These are phyloP conservation scores for Sturmia bella DNA, from an alignment of 2,888 invertebrate genomes.

Conservation along the genomic window DNA sequence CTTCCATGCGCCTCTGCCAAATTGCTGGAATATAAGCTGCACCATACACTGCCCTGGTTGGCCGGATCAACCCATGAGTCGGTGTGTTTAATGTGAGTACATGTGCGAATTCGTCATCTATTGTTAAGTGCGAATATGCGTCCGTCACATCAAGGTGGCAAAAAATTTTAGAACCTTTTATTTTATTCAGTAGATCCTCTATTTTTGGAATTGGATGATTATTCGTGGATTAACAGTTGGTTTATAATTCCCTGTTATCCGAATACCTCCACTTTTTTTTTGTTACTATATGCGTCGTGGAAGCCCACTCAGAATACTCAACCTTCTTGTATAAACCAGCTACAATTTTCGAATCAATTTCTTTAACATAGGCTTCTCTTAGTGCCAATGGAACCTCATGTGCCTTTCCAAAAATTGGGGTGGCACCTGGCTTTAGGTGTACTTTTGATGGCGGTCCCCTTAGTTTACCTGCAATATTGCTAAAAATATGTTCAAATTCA, in stretches of 20 bases:
- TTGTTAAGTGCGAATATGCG: constrained; percentile 6
- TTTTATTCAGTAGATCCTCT: neutral
- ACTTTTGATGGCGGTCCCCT: constrained; percentile 15
- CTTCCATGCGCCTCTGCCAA: too few species aligned
- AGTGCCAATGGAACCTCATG: neutral
- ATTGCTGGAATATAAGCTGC: too few species aligned
- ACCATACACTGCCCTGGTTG: too few species aligned
- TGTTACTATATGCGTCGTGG: constrained; percentile 47
- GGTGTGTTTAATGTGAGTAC: too few species aligned
- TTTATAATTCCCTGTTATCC: neutral
- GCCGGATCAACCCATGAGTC: too few species aligned
- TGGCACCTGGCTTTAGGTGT: constrained; percentile 21
- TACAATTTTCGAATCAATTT: neutral
- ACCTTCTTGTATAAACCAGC: constrained; percentile 46
- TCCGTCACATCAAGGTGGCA: constrained; percentile 57
- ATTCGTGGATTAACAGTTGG: too few species aligned
- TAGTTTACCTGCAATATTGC: constrained; percentile 24
- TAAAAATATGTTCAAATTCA: neutral
- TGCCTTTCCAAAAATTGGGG: constrained; percentile 36
- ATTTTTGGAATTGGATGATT: constrained; percentile 19
- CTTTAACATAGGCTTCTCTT: too few species aligned
- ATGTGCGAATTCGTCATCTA: too few species aligned
- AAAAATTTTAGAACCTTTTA: neutral
- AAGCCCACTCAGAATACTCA: constrained; percentile 51
- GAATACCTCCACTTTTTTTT: constrained; percentile 45